Evolutionary conservation across 2,113 vertebrate species (phyloP), one percentile per base, ranked within the genome.

Genomic region (Toxostoma redivivum): DNA sequence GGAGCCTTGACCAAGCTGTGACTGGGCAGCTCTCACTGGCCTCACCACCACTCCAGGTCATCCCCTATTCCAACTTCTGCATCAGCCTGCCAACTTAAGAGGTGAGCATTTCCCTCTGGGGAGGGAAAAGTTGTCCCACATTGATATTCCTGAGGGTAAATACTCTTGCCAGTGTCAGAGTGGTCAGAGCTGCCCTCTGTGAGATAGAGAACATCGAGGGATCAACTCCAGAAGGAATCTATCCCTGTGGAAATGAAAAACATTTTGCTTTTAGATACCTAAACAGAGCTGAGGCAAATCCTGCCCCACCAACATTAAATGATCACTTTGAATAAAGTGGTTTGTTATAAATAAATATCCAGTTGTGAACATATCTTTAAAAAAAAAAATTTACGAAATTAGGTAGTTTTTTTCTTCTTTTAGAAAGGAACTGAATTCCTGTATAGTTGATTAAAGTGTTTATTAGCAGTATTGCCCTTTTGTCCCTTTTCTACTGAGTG

Each of bases 371-470:
- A 2, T 2, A 3, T 12, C 6, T 56, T 88, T 56, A 57, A 72
- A 69, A 38, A 42, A 35, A 70, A 42, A 50, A 33, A 7, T n/a
- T n/a, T 7, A 3, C 1, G 25, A 38, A 61, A 45, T 4, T 10
- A 11, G 1, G 4, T 28, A 0, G 0, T 2, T 24, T 53, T 45
- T 67, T 31, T 2, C 2, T 69, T 38, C 18, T 35, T 90, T 76
- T 62, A 73, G 10, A 54, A 85, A 45, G 28, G 15, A 79, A 44
- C 2, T 40, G 5, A 56, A 61, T 42, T 88, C 5, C 35, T 45
- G 15, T 15, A 15, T 11, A 13, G 5, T 4, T 72, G 23, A 61
- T 84, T 28, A 66, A 80, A 85, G 48, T 28, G 4, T 38, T 92
- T 77, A 24, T 72, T 65, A 67, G 3, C 5, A 62, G 24, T 72